Evolutionary conservation across 2,113 vertebrate genomes (phyloP).

Genomic region (Odocoileus virginianus): DNA sequence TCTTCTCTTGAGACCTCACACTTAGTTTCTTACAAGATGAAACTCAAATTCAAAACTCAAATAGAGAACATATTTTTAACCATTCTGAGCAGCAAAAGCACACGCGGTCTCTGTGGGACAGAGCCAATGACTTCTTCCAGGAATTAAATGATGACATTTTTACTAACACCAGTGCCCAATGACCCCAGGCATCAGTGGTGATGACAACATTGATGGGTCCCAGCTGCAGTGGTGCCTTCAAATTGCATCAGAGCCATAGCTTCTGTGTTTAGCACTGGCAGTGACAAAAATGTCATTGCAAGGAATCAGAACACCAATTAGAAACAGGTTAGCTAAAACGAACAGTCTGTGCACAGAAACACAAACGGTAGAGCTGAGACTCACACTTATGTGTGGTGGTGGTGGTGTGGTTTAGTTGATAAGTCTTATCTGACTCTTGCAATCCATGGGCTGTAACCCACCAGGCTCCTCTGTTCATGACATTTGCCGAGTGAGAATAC

Average conservation of each 20-base stretch:
- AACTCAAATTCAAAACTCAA: neutral
- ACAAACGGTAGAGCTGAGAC: neutral
- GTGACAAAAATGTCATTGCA: neutral
- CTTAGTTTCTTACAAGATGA: neutral
- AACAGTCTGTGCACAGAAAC: neutral
- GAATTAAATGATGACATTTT: neutral
- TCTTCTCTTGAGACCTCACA: neutral
- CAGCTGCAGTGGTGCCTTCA: neutral
- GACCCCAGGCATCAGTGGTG: neutral
- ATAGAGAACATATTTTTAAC: neutral
- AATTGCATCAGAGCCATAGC: neutral
- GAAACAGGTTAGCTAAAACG: neutral
- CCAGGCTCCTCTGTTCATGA: neutral
- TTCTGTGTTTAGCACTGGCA: neutral
- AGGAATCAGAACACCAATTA: neutral
- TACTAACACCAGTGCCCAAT: neutral
- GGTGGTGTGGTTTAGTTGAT: neutral
- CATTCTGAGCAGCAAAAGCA: neutral
- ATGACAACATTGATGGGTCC: neutral
- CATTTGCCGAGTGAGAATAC: neutral
- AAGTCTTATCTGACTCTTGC: neutral
- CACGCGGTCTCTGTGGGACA: neutral
- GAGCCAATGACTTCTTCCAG: neutral
- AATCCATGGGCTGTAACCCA: neutral
- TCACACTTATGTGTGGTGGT: neutral